Evolutionary conservation across 2,113 vertebrate genomes (phyloP).

Genomic region (Corythaixoides concolor): DNA sequence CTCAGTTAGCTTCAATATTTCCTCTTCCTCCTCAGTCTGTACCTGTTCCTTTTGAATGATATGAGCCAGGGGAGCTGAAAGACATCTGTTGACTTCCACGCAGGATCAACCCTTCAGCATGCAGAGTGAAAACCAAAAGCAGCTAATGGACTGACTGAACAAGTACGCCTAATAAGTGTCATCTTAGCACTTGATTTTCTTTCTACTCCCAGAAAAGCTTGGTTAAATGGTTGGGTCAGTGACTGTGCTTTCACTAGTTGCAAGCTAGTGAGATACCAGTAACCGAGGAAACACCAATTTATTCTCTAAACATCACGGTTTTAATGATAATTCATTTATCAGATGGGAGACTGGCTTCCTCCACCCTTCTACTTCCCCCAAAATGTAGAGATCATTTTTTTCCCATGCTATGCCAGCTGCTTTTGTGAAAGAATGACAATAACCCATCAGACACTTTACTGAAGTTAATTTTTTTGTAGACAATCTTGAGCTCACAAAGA

Average conservation of each 20-base stretch:
- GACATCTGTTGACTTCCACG: not conserved
- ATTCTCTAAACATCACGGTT: not conserved
- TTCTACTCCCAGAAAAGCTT: not conserved
- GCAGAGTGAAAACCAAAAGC: not conserved
- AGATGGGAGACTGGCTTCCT: not conserved
- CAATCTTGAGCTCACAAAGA: not conserved
- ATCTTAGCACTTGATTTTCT: not conserved
- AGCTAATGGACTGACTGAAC: not conserved
- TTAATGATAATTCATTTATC: not conserved
- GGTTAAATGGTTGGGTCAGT: not conserved
- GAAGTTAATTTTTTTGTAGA: not conserved
- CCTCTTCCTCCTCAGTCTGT: not conserved
- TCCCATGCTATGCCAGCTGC: not conserved
- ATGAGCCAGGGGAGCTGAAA: not conserved
- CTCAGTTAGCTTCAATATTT: not conserved
- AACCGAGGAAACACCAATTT: not conserved
- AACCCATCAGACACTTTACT: not conserved
- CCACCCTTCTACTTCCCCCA: not conserved
- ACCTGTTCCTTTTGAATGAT: not conserved
- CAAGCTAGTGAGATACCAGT: not conserved
- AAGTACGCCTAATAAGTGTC: constrained; percentile 9
- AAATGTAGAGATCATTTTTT: not conserved
- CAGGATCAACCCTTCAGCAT: not conserved
- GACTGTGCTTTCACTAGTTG: not conserved
- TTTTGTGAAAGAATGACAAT: not conserved